Conservation (phyloP, 2,113 vertebrate species). For the Sclerurus mexicanus region DNA sequence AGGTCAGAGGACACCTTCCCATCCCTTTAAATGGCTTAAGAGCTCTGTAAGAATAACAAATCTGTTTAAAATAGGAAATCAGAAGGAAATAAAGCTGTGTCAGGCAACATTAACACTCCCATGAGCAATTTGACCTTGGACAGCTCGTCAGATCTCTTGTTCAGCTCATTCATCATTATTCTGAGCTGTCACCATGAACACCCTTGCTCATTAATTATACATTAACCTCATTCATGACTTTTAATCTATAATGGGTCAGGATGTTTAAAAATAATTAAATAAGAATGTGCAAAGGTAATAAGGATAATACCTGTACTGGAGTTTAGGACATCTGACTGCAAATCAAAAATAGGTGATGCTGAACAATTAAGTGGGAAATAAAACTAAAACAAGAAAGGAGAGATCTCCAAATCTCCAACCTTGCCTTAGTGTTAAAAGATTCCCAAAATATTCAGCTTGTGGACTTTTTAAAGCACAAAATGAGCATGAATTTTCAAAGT, state of each 20-base stretch:
- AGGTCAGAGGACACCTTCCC: neutral
- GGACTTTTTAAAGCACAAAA: neutral
- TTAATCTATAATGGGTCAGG: conserved; percentile 53
- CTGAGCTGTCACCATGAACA: conserved; percentile 14
- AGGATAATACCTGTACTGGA: neutral
- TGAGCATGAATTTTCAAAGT: neutral
- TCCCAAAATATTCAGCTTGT: neutral
- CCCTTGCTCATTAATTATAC: conserved; percentile 63
- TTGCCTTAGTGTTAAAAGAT: neutral
- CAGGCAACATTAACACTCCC: conserved; percentile 13
- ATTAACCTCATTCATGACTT: conserved; percentile 61
- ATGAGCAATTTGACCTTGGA: conserved; percentile 46
- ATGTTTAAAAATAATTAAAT: conserved; percentile 54
- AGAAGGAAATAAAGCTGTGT: conserved; percentile 26
- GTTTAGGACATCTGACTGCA: neutral
- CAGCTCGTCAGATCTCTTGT: neutral
- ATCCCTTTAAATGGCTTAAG: neutral
- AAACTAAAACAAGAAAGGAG: neutral
- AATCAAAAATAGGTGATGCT: neutral
- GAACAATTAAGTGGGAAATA: neutral
- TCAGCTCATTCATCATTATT: conserved; percentile 68
- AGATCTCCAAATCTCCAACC: neutral
- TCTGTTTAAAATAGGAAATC: conserved; percentile 41
- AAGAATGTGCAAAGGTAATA: neutral
- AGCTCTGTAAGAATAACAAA: conserved; percentile 11